These are phyloP conservation scores for Acronicta psi DNA, from an alignment of 2,888 invertebrate species.

Conservation along the genomic window DNA sequence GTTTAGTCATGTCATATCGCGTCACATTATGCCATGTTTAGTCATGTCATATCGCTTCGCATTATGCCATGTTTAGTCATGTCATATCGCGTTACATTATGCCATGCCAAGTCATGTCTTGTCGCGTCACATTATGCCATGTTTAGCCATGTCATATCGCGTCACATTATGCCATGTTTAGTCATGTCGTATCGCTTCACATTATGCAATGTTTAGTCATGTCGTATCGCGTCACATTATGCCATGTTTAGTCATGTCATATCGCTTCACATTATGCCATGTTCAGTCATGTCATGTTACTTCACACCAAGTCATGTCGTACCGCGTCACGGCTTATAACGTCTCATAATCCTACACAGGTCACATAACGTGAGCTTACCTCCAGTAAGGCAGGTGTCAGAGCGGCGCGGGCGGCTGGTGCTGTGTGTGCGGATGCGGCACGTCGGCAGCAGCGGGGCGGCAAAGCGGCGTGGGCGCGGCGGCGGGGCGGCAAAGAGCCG, in stretches of 20 bases:
- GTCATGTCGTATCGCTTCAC: neutral
- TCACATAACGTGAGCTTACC: no score
- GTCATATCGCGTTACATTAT: neutral
- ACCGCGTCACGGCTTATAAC: no score
- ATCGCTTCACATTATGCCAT: no score
- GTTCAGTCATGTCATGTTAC: no score
- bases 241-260: no score
- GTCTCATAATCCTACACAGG: no score
- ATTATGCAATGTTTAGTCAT: no score
- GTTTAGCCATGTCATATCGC: neutral
- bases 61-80: neutral
- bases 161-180: neutral
- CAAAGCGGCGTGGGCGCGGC: conserved; percentile 59
- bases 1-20: neutral
- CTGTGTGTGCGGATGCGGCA: conserved; percentile 70
- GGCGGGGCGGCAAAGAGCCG: conserved; percentile 78
- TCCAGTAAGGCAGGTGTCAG: conserved; percentile 91
- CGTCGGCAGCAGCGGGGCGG: conserved; percentile 71
- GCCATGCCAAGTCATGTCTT: neutral
- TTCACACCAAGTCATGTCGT: no score
- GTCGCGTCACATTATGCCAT: neutral
- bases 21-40: neutral
- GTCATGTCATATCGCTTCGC: neutral
- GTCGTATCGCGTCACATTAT: no score
- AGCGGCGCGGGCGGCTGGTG: conserved; percentile 87